phyloP scores from a whole-genome alignment of 2,113 vertebrate genomes.

The Antechinus flavipes region DNA sequence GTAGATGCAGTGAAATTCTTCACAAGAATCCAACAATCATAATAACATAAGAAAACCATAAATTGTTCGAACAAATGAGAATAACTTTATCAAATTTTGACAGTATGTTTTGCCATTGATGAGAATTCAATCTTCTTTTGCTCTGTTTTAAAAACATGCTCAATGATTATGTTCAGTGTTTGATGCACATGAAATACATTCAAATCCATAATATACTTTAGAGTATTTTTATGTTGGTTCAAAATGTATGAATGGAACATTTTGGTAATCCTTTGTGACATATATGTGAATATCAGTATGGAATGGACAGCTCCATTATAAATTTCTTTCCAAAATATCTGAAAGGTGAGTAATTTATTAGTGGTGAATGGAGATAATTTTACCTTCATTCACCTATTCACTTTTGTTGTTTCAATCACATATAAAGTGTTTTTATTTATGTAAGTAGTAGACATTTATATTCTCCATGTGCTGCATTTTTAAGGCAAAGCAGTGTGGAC shows the following conservation, averaged over 20 bases:
- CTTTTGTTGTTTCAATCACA: no score
- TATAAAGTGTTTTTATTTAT: no score
- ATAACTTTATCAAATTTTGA: conserved; percentile 20
- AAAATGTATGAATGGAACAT: conserved; percentile 1
- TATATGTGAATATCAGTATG: conserved; percentile 5
- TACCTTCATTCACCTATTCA: no score
- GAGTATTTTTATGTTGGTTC: neutral
- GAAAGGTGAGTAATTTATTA: neutral
- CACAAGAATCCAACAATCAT: neutral
- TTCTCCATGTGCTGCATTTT: no score
- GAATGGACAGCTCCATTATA: neutral
- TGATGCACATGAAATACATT: neutral
- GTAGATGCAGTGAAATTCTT: neutral
- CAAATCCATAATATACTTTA: neutral
- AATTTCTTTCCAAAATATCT: conserved; percentile 29
- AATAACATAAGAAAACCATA: conserved; percentile 20
- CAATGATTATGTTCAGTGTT: no score
- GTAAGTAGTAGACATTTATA: no score
- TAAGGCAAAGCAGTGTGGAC: no score
- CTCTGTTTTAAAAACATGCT: neutral
- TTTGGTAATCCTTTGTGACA: neutral
- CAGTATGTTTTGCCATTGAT: neutral
- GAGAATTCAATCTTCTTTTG: conserved; percentile 4
- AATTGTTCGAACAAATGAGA: conserved; percentile 26
- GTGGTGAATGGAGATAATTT: no score